Evolutionary conservation across 2,797 vertebrate species (phyloP), one percentile per base, ranked within the genome.

Genomic region (Paramormyrops hopkinsi): DNA sequence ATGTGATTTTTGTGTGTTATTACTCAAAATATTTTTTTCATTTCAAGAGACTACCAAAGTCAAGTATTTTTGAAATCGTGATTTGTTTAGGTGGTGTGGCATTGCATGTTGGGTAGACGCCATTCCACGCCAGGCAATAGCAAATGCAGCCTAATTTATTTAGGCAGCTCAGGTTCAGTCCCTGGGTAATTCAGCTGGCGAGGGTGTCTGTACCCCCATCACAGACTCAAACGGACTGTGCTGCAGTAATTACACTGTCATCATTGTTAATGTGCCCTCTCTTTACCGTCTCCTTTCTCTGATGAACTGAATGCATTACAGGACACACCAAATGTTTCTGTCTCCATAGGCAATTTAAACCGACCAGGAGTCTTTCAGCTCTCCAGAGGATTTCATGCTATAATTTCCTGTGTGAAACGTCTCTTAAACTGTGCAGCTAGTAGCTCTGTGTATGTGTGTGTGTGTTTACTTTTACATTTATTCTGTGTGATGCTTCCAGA

Each of bases 111-210:
- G 76, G 37, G 37, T 82, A n/a, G 41, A 82, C 41, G 41, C 37
- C 6, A 82, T 82, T 82, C 37, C 37, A 73, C 29, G 33, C 14
- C 69, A 85, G 25, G 76, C 88, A 19, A 44, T 56, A n/a, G 88
- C 56, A 50, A 89, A 89, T 89, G 82, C 25, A 89, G 46, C 83
- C 56, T 62, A 79, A 88, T 88, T 88, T 73, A 88, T 79, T 79
- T 56, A 53, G 50, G 11, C 17, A 88, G 87, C 41, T 29, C 62
- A 19, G 62, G 69, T 76, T 76, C 69, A 82, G 76, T 82, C 76
- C 76, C 19, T 46, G 3, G 12, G 19, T 82, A 46, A 46, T 82
- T 82, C 76, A 82, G 41, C 37, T n/a, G 76, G 19, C 7, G 17
- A 82, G 76, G 19, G 41, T 46, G 89, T 85, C 89, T 84, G 90